Conservation (phyloP, 2,113 vertebrate genomes). For the Cavia porcellus region DNA sequence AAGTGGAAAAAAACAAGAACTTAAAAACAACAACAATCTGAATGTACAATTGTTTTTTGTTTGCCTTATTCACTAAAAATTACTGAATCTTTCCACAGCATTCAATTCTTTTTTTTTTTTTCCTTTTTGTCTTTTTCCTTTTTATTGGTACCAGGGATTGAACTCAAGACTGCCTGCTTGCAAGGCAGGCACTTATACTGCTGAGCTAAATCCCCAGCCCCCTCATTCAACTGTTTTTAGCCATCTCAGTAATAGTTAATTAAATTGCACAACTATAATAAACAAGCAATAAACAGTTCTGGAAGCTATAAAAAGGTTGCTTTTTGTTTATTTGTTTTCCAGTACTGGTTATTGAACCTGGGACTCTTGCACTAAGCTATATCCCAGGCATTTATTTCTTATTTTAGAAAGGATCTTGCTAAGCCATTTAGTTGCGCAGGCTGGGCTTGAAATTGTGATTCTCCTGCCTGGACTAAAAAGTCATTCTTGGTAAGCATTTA, state of each 20-base stretch:
- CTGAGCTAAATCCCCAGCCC: no score
- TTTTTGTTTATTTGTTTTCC: not conserved
- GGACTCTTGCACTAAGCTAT: not conserved
- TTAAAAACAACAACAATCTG: not conserved
- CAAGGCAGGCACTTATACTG: no score
- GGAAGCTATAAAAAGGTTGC: not conserved
- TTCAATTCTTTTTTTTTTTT: no score
- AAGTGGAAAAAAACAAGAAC: not conserved
- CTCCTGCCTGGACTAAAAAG: not conserved
- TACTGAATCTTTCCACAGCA: not conserved
- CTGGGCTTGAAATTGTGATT: not conserved
- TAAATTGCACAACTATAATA: not conserved
- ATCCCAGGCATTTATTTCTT: not conserved
- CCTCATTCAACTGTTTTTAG: no score
- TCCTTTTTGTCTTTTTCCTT: no score
- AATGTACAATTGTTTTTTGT: not conserved
- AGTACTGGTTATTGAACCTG: not conserved
- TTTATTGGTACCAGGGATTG: no score
- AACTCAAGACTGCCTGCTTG: no score
- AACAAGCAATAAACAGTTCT: slow-evolving; percentile 6
- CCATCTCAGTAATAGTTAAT: not conserved
- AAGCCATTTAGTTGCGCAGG: not conserved
- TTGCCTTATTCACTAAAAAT: slow-evolving; percentile 8
- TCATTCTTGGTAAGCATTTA: not conserved
- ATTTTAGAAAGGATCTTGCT: not conserved